Evolutionary conservation across 1,140 invertebrate species (phyloP).

Genomic region (Rhyacophila brunnea): DNA sequence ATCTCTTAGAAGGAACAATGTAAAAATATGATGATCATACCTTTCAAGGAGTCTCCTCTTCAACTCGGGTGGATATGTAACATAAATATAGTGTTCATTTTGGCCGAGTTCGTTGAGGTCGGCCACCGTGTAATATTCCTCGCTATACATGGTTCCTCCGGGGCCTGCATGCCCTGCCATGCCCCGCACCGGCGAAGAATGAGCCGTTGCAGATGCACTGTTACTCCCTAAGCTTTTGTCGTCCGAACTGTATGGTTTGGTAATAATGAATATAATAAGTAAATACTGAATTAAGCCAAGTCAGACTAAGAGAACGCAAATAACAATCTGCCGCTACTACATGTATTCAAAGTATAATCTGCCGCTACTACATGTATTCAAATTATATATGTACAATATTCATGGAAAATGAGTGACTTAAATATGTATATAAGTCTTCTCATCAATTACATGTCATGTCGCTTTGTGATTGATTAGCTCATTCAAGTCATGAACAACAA

Average conservation of each 20-base stretch:
- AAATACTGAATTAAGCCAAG: too few species aligned
- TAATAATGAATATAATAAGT: too few species aligned
- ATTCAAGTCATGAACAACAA: too few species aligned
- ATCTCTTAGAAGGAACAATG: constrained; percentile 34
- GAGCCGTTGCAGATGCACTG: constrained; percentile 61
- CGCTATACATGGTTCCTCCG: constrained; percentile 40
- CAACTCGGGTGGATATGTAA: constrained; percentile 80
- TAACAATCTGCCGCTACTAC: too few species aligned
- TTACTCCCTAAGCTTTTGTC: constrained; percentile 62
- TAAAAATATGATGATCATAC: constrained; percentile 55
- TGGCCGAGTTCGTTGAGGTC: constrained; percentile 47
- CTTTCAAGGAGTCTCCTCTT: constrained; percentile 77
- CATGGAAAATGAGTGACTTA: too few species aligned
- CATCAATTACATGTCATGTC: too few species aligned
- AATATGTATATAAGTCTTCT: too few species aligned
- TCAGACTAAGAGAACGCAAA: too few species aligned
- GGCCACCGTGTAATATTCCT: constrained; percentile 47
- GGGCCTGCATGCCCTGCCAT: constrained; percentile 48
- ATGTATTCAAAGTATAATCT: too few species aligned
- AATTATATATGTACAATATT: too few species aligned
- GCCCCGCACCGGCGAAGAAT: constrained; percentile 58
- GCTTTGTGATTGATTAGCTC: too few species aligned
- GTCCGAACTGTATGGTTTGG: constrained; percentile 54
- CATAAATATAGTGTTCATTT: constrained; percentile 79
- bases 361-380: too few species aligned